Conservation (phyloP, 1,140 invertebrate genomes). For the Lepidurus arcticus region DNA sequence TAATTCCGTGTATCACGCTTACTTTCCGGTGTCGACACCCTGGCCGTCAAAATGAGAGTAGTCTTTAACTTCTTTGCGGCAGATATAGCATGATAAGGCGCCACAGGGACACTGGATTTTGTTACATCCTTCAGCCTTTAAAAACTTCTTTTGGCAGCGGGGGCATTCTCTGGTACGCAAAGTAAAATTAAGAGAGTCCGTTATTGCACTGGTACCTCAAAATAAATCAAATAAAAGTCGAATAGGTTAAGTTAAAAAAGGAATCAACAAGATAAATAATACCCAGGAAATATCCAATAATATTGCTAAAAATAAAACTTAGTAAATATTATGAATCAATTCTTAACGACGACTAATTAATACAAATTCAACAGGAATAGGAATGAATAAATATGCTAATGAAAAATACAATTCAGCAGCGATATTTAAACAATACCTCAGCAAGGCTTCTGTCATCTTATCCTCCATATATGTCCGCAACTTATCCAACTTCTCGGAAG, state of each 20-base stretch:
- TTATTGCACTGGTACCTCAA: too few species aligned
- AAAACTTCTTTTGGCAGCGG: conserved; percentile 53
- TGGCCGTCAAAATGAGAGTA: conserved; percentile 45
- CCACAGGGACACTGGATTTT: conserved; percentile 61
- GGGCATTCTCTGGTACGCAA: conserved; percentile 51
- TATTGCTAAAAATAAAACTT: not conserved
- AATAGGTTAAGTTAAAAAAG: too few species aligned
- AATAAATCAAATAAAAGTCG: too few species aligned
- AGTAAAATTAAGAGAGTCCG: not conserved
- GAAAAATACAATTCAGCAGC: conserved; percentile 6
- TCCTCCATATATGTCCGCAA: conserved; percentile 57
- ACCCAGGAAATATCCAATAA: not conserved
- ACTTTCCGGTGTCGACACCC: not conserved
- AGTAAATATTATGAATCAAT: too few species aligned
- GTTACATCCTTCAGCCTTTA: conserved; percentile 62
- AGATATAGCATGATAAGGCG: conserved; percentile 45
- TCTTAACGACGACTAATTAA: too few species aligned
- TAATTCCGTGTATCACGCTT: not conserved
- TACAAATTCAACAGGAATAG: too few species aligned
- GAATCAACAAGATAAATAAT: too few species aligned
- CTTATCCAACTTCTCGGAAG: conserved; percentile 49
- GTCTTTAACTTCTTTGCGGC: conserved; percentile 44
- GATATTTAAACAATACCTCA: conserved; percentile 43
- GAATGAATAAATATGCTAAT: too few species aligned
- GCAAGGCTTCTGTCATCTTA: conserved; percentile 58